A percentile compares a stretch with the other conserved stretches of the same genome.
phyloP scores from a whole-genome alignment of 2,888 invertebrate species.

The Pristionchus japonicus region DNA sequence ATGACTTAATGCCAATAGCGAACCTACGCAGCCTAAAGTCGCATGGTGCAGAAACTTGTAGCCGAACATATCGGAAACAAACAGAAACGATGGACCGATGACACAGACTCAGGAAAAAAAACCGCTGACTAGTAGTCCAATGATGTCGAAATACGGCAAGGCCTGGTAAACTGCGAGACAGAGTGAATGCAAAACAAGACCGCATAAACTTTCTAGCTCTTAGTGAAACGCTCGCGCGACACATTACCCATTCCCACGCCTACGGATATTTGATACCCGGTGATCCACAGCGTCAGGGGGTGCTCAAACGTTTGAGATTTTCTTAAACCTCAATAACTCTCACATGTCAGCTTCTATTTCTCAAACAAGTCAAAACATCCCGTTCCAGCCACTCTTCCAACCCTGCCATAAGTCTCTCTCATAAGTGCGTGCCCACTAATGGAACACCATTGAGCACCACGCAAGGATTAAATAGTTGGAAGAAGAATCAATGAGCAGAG shows the following conservation, averaged over 20 bases:
- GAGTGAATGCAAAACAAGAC: neutral
- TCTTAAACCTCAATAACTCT: neutral
- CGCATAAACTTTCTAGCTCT: no score
- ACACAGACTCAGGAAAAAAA: no score
- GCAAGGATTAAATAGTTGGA: neutral
- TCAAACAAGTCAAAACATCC: neutral
- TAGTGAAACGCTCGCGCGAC: no score
- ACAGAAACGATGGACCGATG: no score
- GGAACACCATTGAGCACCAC: neutral
- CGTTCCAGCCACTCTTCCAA: neutral
- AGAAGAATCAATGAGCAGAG: neutral
- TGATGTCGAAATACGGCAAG: no score
- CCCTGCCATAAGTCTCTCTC: neutral
- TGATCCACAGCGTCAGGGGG: neutral
- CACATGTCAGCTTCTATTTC: neutral
- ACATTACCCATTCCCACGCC: no score
- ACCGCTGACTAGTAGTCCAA: no score
- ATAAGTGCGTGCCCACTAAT: constrained; percentile 13
- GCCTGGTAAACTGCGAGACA: no score
- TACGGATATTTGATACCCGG: neutral
- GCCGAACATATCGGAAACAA: no score
- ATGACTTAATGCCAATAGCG: no score
- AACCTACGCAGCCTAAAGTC: no score
- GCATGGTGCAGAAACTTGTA: no score
- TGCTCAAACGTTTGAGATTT: neutral